Conservation (phyloP, 1,140 invertebrate genomes). For the Drosophila chauvacae region DNA sequence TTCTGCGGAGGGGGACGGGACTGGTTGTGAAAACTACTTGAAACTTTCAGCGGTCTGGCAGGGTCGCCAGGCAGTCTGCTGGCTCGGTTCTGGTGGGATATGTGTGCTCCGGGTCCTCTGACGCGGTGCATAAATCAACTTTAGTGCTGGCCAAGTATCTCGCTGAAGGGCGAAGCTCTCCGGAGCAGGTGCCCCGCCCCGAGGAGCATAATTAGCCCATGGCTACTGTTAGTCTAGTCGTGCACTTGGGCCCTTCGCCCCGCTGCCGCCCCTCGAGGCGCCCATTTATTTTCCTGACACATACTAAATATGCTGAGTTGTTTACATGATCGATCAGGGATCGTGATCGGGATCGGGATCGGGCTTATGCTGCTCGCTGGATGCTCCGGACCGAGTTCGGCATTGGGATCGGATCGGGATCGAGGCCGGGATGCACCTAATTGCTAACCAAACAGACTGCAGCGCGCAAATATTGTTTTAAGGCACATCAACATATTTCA, state of each 20-base stretch:
- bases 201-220: slow-evolving; percentile 66
- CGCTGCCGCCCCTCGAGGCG: slow-evolving; percentile 24
- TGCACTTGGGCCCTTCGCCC: slow-evolving; percentile 19
- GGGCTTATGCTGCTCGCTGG: slow-evolving; percentile 42
- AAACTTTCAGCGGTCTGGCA: slow-evolving; percentile 60
- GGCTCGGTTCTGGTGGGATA: slow-evolving; percentile 24
- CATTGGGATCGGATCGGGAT: background rate
- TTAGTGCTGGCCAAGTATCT: slow-evolving; percentile 68
- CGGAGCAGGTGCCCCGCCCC: slow-evolving; percentile 11
- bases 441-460: slow-evolving; percentile 73
- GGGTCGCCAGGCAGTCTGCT: slow-evolving; percentile 58
- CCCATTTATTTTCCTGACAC: slow-evolving; percentile 79
- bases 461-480: slow-evolving; percentile 77
- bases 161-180: slow-evolving; percentile 61
- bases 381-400: slow-evolving; percentile 19
- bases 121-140: slow-evolving; percentile 69
- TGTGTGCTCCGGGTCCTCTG: slow-evolving; percentile 14
- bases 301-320: slow-evolving; percentile 78
- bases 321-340: slow-evolving; percentile 71
- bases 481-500: slow-evolving; percentile 78
- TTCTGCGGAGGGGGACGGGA: background rate
- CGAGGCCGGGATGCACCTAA: slow-evolving; percentile 64
- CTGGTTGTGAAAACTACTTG: slow-evolving; percentile 37
- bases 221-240: slow-evolving; percentile 68
- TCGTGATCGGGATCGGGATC: slow-evolving; percentile 14